phyloP scores from a whole-genome alignment of 2,888 invertebrate genomes.

The Phasia obesa region DNA sequence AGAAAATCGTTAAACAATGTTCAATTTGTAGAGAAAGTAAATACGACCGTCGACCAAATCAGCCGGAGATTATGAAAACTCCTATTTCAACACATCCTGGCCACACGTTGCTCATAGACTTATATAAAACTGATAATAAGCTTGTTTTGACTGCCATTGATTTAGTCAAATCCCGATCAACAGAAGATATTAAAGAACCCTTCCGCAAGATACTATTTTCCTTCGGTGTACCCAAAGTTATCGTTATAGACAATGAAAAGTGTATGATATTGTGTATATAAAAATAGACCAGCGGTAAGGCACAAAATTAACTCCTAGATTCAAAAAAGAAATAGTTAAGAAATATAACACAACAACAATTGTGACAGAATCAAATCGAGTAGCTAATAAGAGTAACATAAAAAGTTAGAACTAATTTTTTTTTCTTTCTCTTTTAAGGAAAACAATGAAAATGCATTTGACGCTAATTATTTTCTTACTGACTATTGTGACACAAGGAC shows the following conservation, averaged over 20 bases:
- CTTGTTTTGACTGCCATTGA: slow-evolving; percentile 19
- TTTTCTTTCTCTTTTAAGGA: background rate
- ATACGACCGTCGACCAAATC: background rate
- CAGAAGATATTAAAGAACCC: slow-evolving; percentile 3
- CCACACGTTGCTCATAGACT: background rate
- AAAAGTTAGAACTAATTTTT: slow-evolving; percentile 19
- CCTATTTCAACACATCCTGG: background rate
- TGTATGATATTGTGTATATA: slow-evolving; percentile 9
- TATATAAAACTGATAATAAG: background rate
- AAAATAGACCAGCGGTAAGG: slow-evolving; percentile 11
- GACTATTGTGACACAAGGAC: slow-evolving; percentile 1
- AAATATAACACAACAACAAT: background rate
- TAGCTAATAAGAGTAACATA: slow-evolving; percentile 32
- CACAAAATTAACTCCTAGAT: background rate
- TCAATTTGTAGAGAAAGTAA: background rate
- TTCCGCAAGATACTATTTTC: too few species aligned
- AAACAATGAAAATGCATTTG: too few species aligned
- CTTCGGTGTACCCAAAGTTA: background rate
- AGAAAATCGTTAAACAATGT: background rate
- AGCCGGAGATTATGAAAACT: background rate
- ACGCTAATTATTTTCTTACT: too few species aligned
- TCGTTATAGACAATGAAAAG: slow-evolving; percentile 21
- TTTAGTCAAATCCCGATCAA: slow-evolving; percentile 6
- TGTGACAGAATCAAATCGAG: slow-evolving; percentile 12
- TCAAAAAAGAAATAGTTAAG: too few species aligned